phyloP scores from a whole-genome alignment of 2,113 vertebrate genomes.

The Campylomormyrus numenius region DNA sequence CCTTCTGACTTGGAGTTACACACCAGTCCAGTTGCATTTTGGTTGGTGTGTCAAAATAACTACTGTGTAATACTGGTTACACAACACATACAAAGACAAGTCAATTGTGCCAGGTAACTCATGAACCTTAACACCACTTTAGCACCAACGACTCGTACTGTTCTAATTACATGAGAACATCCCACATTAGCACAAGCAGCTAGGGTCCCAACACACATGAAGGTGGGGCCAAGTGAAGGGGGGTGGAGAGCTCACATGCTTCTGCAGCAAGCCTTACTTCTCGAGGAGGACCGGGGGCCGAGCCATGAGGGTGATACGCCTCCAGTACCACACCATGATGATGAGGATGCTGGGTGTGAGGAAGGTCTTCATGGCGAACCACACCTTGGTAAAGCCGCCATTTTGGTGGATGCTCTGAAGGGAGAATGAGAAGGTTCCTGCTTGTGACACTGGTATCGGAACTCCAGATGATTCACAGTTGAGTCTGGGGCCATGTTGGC shows the following conservation, averaged over 20 bases:
- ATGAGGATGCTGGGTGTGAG: slow-evolving; percentile 92
- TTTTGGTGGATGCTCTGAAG: slow-evolving; percentile 91
- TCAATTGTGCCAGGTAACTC: not conserved
- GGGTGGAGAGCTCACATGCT: not conserved
- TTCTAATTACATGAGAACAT: not conserved
- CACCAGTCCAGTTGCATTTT: not conserved
- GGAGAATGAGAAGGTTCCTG: not conserved
- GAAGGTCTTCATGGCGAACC: slow-evolving; percentile 99
- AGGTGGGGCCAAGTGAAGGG: not conserved
- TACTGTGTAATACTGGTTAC: not conserved
- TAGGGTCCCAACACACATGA: not conserved
- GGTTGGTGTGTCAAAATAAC: not conserved
- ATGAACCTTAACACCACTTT: not conserved
- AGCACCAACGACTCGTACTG: not conserved
- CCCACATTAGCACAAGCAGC: not conserved
- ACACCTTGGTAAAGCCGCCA: slow-evolving; percentile 93
- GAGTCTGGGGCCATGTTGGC: not conserved
- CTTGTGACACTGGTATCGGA: not conserved
- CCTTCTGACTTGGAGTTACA: not conserved
- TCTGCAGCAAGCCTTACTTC: slow-evolving; percentile 72
- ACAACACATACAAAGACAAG: not conserved
- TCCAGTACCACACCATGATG: slow-evolving; percentile 98
- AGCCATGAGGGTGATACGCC: slow-evolving; percentile 85
- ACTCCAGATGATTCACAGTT: not conserved
- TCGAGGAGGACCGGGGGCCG: slow-evolving; percentile 89